Evolutionary conservation across 2,113 vertebrate species (phyloP), one percentile per base, ranked within the genome.

Genomic region (Macquaria australasica): DNA sequence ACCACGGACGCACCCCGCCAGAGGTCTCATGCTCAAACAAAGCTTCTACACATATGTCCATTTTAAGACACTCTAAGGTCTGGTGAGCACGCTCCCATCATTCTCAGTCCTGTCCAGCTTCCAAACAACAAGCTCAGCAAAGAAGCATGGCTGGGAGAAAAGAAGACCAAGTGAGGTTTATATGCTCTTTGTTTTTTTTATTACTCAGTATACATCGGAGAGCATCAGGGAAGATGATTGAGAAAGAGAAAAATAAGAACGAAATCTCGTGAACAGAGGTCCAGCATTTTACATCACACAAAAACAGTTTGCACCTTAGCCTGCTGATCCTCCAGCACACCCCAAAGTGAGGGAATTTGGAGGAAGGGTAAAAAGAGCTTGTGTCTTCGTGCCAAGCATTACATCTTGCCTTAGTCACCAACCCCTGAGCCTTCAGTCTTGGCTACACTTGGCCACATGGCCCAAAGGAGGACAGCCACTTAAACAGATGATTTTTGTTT

Each of bases 401-500:
- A 93, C 90, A 56, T 93, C 85, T 89, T 37, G 58, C 45, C 59
- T 90, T 81, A 90, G 77, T 91, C 92, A 89, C 84, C 77, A 84
- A 64, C 50, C 79, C 80, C 48, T 11, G 70, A 84, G 83, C 51
- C 76, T 77, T 31, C 66, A 77, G 60, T 64, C 60, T 87, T 84
- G 75, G 86, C 81, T 78, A 14, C 53, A 79, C 51, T 73, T 58
- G 67, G 62, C 83, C 84, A 86, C 87, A 87, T 73, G 81, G 79
- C 66, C 71, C 41, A n/a, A 41, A 88, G 66, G 71, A 82, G 75
- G 77, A 87, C 70, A 63, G 81, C 78, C 84, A 84, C 85, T 90
- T 75, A 64, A 83, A 86, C 86, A 92, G 66, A 92, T 80, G 79
- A 92, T 83, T 86, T 89, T 86, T 92, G 87, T 87, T 94, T 90